Percentiles rank a stretch among this genome's conserved stretches.
Conservation (phyloP, 2,113 vertebrate species). For the Leptobrachium ailaonicum region DNA sequence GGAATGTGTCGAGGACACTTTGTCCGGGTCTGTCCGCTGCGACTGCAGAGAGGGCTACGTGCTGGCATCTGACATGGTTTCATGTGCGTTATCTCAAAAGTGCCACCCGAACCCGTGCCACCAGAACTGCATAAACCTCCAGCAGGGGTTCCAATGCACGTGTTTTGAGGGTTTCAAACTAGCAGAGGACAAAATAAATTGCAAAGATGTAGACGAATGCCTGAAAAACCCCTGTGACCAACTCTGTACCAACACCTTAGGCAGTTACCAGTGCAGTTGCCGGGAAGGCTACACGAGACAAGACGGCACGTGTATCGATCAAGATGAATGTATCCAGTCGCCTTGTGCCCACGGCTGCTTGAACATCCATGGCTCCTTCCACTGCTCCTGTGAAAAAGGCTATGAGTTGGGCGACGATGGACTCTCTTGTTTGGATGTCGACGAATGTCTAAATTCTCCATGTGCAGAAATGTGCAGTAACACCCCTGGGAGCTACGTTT, state of each 20-base stretch:
- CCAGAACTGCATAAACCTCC: slow-evolving; percentile 12
- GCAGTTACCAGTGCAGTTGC: slow-evolving; percentile 68
- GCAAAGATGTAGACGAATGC: slow-evolving; percentile 47
- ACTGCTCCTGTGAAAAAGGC: slow-evolving; percentile 58
- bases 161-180: slow-evolving; percentile 40
- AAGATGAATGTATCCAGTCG: slow-evolving; percentile 59
- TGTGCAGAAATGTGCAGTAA: slow-evolving; percentile 57
- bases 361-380: slow-evolving; percentile 62
- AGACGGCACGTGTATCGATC: slow-evolving; percentile 52
- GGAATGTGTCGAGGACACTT: slow-evolving; percentile 54
- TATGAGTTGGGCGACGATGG: slow-evolving; percentile 17
- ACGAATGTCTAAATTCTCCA: slow-evolving; percentile 49
- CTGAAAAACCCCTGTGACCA: slow-evolving; percentile 47
- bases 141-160: slow-evolving; percentile 23
- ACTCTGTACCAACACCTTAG: slow-evolving; percentile 64
- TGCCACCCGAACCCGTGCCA: slow-evolving; percentile 65
- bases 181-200: slow-evolving; percentile 20
- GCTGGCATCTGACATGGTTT: slow-evolving; percentile 60
- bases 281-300: slow-evolving; percentile 58
- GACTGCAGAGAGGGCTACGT: slow-evolving; percentile 61
- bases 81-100: slow-evolving; percentile 58
- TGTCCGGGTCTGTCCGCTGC: slow-evolving; percentile 53
- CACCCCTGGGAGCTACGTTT: slow-evolving; percentile 51
- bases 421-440: slow-evolving; percentile 55
- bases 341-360: slow-evolving; percentile 62